A percentile compares a stretch with the other conserved stretches of the same genome.
These are phyloP conservation scores for Anarhynchus alexandrinus DNA, from an alignment of 2,113 vertebrate species.

Conservation along the genomic window DNA sequence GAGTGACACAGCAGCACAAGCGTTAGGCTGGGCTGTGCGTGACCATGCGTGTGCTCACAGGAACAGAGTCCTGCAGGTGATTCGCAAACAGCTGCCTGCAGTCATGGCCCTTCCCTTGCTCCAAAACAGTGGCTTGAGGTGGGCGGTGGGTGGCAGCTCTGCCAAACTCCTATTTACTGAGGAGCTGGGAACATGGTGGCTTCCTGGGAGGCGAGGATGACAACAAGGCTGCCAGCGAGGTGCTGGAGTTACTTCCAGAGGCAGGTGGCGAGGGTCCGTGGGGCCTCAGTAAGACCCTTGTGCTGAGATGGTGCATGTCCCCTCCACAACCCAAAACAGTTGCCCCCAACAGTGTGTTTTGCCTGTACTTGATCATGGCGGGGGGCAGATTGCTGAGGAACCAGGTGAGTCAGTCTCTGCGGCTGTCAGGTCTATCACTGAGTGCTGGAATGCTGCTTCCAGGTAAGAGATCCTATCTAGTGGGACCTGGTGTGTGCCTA, in stretches of 20 bases:
- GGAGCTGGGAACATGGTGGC: neutral
- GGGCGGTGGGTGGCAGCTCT: neutral
- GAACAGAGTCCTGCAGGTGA: neutral
- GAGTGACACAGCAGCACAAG: neutral
- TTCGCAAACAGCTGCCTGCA: neutral
- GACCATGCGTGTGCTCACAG: accelerated
- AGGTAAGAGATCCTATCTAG: slow-evolving; percentile 48
- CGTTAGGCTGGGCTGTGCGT: accelerated
- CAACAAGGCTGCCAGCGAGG: neutral
- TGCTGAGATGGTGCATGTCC: neutral
- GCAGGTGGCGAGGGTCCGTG: accelerated
- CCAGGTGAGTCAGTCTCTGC: neutral
- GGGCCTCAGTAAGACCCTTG: neutral
- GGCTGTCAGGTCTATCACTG: neutral
- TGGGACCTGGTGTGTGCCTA: slow-evolving; percentile 36
- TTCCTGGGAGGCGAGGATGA: neutral
- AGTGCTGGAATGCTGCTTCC: slow-evolving; percentile 45
- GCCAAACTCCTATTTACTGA: neutral
- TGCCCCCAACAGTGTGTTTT: neutral
- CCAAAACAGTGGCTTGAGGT: neutral
- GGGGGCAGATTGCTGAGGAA: neutral
- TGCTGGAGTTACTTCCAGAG: neutral
- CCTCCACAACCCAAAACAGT: neutral
- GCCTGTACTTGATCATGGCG: neutral
- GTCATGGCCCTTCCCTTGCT: neutral